These are phyloP conservation scores for Leptodactylus fuscus DNA, from an alignment of 2,113 vertebrate genomes.

Conservation along the genomic window DNA sequence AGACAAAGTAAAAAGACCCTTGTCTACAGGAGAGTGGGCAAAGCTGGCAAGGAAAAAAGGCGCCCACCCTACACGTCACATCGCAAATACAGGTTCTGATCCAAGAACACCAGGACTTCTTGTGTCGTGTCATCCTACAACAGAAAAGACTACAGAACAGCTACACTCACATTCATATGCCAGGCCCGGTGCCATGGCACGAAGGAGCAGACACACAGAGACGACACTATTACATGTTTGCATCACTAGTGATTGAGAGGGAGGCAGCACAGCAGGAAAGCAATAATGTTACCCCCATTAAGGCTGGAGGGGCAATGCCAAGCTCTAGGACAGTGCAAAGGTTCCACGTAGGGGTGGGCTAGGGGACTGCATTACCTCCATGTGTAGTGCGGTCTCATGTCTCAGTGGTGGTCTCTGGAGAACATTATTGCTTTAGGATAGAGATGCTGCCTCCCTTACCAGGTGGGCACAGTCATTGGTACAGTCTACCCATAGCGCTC, in stretches of 20 bases:
- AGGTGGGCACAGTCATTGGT: constrained; percentile 11
- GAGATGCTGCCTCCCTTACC: background rate
- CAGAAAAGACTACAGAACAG: constrained; percentile 39
- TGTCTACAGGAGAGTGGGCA: constrained; percentile 3
- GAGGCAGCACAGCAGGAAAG: constrained; percentile 29
- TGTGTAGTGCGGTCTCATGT: background rate
- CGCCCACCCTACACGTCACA: background rate
- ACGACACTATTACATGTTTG: constrained; percentile 39
- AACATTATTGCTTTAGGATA: constrained; percentile 13
- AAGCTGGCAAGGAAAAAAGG: background rate
- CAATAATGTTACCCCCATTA: constrained; percentile 18
- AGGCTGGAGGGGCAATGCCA: constrained; percentile 17
- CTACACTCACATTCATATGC: background rate
- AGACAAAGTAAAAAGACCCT: constrained; percentile 51
- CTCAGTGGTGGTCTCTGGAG: background rate
- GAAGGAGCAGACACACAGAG: constrained; percentile 3
- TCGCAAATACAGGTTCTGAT: background rate
- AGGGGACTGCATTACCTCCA: background rate
- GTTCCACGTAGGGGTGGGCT: background rate
- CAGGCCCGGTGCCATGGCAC: background rate
- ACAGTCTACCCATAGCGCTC: constrained; percentile 17
- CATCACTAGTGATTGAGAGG: constrained; percentile 21
- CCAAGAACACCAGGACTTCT: background rate
- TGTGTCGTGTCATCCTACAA: constrained; percentile 13
- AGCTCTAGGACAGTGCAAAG: constrained; percentile 4